A percentile compares a stretch with the other conserved stretches of the same genome.
Evolutionary conservation across 2,113 vertebrate genomes (phyloP).

Genomic region (Pedetes capensis): DNA sequence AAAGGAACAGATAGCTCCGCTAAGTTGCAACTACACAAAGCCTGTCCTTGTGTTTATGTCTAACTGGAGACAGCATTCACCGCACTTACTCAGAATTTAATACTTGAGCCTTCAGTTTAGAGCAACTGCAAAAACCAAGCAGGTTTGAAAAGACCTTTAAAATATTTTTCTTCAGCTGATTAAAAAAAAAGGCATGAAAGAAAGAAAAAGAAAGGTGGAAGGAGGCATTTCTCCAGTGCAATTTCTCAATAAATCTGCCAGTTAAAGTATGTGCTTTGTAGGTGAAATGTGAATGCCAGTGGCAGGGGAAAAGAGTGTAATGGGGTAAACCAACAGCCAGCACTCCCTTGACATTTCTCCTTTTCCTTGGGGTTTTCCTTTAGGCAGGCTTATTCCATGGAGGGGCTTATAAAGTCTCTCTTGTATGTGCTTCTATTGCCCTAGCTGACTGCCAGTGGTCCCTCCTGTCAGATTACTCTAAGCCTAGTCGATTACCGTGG

Average conservation of each 20-base stretch:
- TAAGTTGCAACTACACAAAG: neutral
- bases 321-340: neutral
- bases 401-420: neutral
- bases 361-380: neutral
- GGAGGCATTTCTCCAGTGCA: constrained; percentile 5
- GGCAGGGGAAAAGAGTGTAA: neutral
- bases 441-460: rapidly evolving
- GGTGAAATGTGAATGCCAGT: neutral
- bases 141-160: neutral
- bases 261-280: neutral
- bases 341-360: neutral
- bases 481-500: neutral
- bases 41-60: rapidly evolving
- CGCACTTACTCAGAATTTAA: neutral
- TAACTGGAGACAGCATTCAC: neutral
- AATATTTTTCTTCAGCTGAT: neutral
- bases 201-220: neutral
- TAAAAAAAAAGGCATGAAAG: neutral
- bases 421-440: rapidly evolving
- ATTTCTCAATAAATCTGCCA: constrained; percentile 38
- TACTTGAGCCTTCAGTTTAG: neutral
- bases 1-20: neutral
- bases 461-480: neutral
- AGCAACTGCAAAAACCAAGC: neutral
- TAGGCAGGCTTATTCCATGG: neutral